Conservation (phyloP, 2,888 invertebrate species). For the Brachypalpus laphriformis region DNA sequence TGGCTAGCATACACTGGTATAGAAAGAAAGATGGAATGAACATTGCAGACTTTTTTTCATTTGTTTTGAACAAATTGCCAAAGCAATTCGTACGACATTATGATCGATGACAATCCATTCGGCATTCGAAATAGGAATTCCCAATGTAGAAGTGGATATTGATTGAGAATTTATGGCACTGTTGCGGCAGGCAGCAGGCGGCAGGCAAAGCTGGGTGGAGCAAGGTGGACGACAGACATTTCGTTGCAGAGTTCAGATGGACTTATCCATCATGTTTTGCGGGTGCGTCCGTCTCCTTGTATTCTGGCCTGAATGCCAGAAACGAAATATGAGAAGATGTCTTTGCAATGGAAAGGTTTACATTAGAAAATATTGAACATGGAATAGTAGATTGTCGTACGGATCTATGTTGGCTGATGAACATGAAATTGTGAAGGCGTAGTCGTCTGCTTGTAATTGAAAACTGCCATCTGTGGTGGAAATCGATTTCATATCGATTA, state of each 20-base stretch:
- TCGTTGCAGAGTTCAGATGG: slow-evolving; percentile 61
- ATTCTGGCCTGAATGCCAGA: background rate
- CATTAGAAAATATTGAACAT: slow-evolving; percentile 59
- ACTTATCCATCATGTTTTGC: slow-evolving; percentile 69
- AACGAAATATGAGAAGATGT: slow-evolving; percentile 61
- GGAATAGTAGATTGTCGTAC: slow-evolving; percentile 46
- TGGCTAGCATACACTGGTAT: slow-evolving; percentile 4
- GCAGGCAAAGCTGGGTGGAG: slow-evolving; percentile 60
- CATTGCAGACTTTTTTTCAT: slow-evolving; percentile 47
- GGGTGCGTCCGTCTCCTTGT: slow-evolving; percentile 19
- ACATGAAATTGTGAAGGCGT: slow-evolving; percentile 54
- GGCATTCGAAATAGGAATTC: slow-evolving; percentile 72
- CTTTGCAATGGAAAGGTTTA: slow-evolving; percentile 34
- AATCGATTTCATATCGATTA: slow-evolving; percentile 64
- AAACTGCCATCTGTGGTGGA: slow-evolving; percentile 46
- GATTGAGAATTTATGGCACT: slow-evolving; percentile 72
- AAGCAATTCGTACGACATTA: slow-evolving; percentile 74
- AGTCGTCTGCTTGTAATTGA: slow-evolving; percentile 43
- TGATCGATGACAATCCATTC: slow-evolving; percentile 74
- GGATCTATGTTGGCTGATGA: slow-evolving; percentile 19
- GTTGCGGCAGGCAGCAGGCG: slow-evolving; percentile 40
- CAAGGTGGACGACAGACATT: slow-evolving; percentile 58
- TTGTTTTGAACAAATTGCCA: slow-evolving; percentile 74
- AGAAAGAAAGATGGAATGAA: slow-evolving; percentile 43
- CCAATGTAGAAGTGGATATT: slow-evolving; percentile 72